Conservation (phyloP, 2,113 vertebrate genomes). For the Pterocles gutturalis region DNA sequence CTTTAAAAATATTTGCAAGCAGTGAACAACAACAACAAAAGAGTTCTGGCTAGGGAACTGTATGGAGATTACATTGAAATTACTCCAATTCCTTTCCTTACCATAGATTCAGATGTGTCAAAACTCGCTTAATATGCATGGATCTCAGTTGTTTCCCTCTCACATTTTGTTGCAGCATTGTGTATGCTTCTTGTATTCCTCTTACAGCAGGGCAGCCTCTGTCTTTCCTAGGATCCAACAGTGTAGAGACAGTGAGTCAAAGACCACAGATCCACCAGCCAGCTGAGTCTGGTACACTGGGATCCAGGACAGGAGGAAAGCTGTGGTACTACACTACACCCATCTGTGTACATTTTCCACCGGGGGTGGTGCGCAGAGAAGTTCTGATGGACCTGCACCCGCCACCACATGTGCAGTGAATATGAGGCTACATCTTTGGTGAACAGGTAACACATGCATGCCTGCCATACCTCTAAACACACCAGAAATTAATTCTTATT, state of each 20-base stretch:
- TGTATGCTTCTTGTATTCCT: neutral
- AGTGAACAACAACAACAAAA: neutral
- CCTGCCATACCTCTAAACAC: no score
- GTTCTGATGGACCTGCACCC: neutral
- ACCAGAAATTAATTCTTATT: neutral
- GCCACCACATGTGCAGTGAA: accelerated
- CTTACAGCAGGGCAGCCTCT: neutral
- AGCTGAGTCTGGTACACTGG: neutral
- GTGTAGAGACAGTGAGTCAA: neutral
- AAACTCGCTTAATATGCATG: neutral
- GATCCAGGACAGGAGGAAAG: neutral
- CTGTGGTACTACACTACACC: neutral
- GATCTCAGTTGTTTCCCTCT: neutral
- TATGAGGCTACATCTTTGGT: neutral
- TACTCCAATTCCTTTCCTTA: neutral
- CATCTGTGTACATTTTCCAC: neutral
- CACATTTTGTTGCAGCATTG: neutral
- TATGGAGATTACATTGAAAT: neutral
- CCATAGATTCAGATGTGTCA: neutral
- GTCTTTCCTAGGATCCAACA: neutral
- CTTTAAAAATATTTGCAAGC: neutral
- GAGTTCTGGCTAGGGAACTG: neutral
- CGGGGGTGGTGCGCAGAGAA: neutral
- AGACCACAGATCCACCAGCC: neutral
- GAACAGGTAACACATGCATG: neutral